Percentiles rank a stretch among this genome's conserved stretches.
Evolutionary conservation across 2,113 vertebrate species (phyloP).

Genomic region (Astur gentilis): DNA sequence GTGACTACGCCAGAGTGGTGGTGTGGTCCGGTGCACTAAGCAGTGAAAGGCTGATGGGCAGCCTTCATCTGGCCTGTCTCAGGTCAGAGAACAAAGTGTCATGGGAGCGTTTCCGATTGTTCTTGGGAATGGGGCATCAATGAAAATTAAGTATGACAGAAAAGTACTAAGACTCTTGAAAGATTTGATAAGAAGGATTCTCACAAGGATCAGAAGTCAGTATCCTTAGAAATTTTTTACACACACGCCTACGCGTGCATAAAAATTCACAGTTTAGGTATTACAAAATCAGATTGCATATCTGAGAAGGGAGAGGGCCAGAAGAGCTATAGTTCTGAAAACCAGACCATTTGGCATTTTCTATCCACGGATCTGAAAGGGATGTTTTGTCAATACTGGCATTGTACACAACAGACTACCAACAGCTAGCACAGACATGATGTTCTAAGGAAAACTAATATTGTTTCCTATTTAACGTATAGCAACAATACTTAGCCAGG

Average conservation of each 20-base stretch:
- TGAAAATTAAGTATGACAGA: not conserved
- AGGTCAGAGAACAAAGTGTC: not conserved
- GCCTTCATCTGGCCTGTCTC: not conserved
- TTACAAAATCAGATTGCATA: not conserved
- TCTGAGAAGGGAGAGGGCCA: not conserved
- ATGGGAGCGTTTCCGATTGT: rapidly evolving
- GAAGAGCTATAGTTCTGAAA: not conserved
- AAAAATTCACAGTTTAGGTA: not conserved
- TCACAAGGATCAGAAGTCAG: not conserved
- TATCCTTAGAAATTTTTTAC: not conserved
- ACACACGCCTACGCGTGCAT: not conserved
- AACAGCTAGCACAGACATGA: not conserved
- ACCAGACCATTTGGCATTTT: not conserved
- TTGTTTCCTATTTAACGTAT: not conserved
- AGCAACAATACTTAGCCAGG: not conserved
- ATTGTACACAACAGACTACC: not conserved
- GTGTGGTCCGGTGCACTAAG: not conserved
- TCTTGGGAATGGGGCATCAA: not conserved
- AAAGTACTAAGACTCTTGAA: not conserved
- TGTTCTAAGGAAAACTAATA: not conserved
- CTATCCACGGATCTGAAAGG: not conserved
- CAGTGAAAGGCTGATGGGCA: not conserved
- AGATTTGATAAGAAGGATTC: not conserved
- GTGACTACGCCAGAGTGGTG: not conserved
- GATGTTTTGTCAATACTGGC: not conserved